Base-by-base conservation (phyloP, 2,888 invertebrate genomes). In the Gordius sp. region DNA sequence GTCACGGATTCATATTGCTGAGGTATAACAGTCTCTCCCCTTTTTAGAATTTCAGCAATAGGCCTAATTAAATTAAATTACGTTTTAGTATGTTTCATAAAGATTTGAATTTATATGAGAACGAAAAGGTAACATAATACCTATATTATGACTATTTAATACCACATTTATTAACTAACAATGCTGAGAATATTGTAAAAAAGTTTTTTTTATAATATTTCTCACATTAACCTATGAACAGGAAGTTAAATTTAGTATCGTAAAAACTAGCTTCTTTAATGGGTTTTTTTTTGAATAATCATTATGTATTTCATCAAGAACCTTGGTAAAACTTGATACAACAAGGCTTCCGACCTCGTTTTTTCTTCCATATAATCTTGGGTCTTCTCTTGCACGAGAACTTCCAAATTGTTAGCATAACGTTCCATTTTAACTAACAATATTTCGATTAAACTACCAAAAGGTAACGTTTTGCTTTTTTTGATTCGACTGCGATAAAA, bases 41-140 rank as follows among this genome's bases (percentile, higher is more conserved):
- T 8, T 55, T 55, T 55, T 4, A 55, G 55, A 24, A 8, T 55
- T 55, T 55, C 55, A 4, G 55, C 55, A 55, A 55, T 55, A 25
- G 55, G 8, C 28, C 56, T 47, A n/a, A n/a, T 18, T 47, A n/a
- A 18, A 13, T 33, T 13, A 33, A 33, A 33, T 33, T 33, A 33
- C n/a, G n/a, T n/a, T n/a, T n/a, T n/a, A n/a, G n/a, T n/a, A n/a
- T n/a, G n/a, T n/a, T n/a, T n/a, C n/a, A n/a, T n/a, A n/a, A n/a
- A n/a, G n/a, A n/a, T n/a, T n/a, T n/a, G n/a, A n/a, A n/a, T n/a
- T n/a, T n/a, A n/a, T n/a, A n/a, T n/a, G n/a, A n/a, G n/a, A n/a
- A n/a, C n/a, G n/a, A n/a, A n/a, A n/a, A n/a, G n/a, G n/a, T n/a
- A n/a, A n/a, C n/a, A n/a, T n/a, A n/a, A n/a, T n/a, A n/a, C n/a